A percentile compares a stretch with the other conserved stretches of the same genome.
Conservation (phyloP, 2,113 vertebrate genomes). For the Meriones unguiculatus region DNA sequence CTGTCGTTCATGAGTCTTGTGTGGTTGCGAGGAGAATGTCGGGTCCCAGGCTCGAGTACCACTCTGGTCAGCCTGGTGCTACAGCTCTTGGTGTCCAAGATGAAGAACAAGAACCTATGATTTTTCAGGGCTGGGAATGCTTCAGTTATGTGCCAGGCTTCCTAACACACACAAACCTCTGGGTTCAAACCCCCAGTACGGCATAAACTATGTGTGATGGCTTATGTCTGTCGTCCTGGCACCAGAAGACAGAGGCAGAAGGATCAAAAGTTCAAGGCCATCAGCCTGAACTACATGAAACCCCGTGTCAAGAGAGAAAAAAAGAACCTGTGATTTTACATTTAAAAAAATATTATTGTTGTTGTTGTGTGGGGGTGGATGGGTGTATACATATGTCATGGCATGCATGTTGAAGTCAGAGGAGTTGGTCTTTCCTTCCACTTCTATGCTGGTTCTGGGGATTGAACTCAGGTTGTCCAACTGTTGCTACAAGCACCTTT, state of each 20-base stretch:
- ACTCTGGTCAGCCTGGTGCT: neutral
- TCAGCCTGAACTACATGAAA: neutral
- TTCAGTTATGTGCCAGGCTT: neutral
- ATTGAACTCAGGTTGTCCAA: neutral
- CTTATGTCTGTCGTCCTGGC: neutral
- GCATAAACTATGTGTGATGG: neutral
- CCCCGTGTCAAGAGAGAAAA: neutral
- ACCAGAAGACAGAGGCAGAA: neutral
- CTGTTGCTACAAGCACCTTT: neutral
- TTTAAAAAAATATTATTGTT: neutral
- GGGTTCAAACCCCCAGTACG: neutral
- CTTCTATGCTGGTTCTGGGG: neutral
- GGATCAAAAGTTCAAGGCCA: neutral
- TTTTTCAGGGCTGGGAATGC: neutral
- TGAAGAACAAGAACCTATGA: neutral
- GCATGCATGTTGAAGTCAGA: neutral
- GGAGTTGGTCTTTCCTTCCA: neutral
- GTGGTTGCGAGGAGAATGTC: neutral
- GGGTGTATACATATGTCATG: neutral
- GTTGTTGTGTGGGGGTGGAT: neutral
- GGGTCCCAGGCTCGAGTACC: accelerated
- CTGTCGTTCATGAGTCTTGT: neutral
- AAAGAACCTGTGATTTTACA: neutral
- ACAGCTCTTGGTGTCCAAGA: neutral
- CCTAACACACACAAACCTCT: neutral